Percentiles rank a stretch among this genome's conserved stretches.
Conservation (phyloP, 1,140 invertebrate species). For the Diorhabda elongata region DNA sequence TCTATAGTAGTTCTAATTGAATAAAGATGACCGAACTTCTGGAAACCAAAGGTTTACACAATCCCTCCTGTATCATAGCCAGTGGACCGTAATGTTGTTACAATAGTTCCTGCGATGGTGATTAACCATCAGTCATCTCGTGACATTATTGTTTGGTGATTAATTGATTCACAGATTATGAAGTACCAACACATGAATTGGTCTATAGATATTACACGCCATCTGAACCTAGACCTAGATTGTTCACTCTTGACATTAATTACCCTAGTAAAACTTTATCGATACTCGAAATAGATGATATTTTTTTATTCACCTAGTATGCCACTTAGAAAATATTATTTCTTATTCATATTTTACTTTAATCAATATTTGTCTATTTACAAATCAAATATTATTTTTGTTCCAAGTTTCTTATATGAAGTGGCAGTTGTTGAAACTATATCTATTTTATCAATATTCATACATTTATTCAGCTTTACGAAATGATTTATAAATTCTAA, state of each 20-base stretch:
- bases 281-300: no score
- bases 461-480: no score
- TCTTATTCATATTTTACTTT: no score
- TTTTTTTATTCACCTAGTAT: no score
- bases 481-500: no score
- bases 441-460: no score
- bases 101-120: slow-evolving; percentile 35
- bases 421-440: no score
- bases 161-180: slow-evolving; percentile 35
- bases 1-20: neutral
- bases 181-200: slow-evolving; percentile 19
- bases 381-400: no score
- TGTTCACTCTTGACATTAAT: slow-evolving; percentile 22
- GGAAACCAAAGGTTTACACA: slow-evolving; percentile 26
- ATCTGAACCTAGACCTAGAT: slow-evolving; percentile 20
- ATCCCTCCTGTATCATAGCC: slow-evolving; percentile 28
- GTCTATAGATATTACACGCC: slow-evolving; percentile 24
- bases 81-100: slow-evolving; percentile 33
- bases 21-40: neutral
- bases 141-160: slow-evolving; percentile 36
- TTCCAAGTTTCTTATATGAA: no score
- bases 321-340: no score
- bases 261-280: slow-evolving; percentile 15
- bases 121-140: slow-evolving; percentile 37
- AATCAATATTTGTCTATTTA: no score